phyloP scores from a whole-genome alignment of 2,888 invertebrate genomes.

The Meteorus cinctellus region DNA sequence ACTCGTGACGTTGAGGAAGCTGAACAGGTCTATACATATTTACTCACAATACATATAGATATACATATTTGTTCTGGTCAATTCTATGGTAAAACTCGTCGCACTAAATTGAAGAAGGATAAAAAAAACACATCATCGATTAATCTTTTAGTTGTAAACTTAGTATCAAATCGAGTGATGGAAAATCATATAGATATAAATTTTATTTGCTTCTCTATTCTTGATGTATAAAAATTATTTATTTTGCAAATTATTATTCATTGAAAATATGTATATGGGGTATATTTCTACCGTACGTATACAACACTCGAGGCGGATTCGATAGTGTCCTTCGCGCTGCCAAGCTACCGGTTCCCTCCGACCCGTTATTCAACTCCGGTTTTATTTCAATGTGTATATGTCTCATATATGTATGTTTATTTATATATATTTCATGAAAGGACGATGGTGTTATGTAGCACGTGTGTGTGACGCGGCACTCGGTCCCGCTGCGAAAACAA shows the following conservation, averaged over 20 bases:
- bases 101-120: conserved; percentile 4
- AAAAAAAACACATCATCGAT: neutral
- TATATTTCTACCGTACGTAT: neutral
- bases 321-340: conserved; percentile 40
- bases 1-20: conserved; percentile 35
- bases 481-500: conserved; percentile 32
- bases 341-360: conserved; percentile 39
- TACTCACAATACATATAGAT: neutral
- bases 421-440: neutral
- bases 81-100: conserved; percentile 29
- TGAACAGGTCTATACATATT: conserved; percentile 34
- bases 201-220: neutral
- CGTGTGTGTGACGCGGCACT: conserved; percentile 31
- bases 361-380: conserved; percentile 47
- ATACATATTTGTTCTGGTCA: conserved; percentile 13
- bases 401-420: neutral
- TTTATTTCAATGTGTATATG: conserved; percentile 40
- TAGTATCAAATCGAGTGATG: neutral
- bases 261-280: neutral
- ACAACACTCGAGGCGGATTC: conserved; percentile 28
- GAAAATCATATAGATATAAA: neutral
- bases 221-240: neutral
- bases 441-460: conserved; percentile 9
- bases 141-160: neutral
- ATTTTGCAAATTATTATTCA: neutral